phyloP scores from a whole-genome alignment of 2,113 vertebrate species.

The Vulpes ferrilata region DNA sequence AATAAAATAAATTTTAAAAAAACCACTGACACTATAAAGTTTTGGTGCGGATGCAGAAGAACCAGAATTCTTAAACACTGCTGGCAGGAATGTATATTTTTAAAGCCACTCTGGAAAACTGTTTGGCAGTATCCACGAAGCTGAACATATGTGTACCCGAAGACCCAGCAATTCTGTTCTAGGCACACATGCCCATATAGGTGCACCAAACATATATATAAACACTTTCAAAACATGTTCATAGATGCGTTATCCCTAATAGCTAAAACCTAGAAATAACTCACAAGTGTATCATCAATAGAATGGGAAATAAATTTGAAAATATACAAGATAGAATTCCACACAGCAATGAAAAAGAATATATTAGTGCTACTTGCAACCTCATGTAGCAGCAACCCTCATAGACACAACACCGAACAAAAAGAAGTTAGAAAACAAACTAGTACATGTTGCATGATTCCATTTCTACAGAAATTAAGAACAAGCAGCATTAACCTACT shows the following conservation, averaged over 20 bases:
- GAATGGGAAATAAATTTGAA: neutral
- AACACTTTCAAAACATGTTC: neutral
- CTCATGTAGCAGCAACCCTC: neutral
- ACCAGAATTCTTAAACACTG: neutral
- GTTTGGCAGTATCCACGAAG: neutral
- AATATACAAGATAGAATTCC: neutral
- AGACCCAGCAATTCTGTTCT: neutral
- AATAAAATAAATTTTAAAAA: neutral
- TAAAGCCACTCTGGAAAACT: constrained; percentile 18
- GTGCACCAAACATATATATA: neutral
- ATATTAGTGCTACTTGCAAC: neutral
- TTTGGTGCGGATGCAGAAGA: neutral
- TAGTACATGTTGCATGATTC: neutral
- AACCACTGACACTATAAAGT: neutral
- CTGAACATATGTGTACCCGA: neutral
- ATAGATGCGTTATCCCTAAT: neutral
- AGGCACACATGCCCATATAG: neutral
- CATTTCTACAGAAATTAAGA: neutral
- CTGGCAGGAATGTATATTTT: neutral
- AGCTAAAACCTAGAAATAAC: neutral
- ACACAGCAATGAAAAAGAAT: neutral
- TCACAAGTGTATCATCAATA: neutral
- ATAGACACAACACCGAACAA: neutral
- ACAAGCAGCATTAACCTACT: accelerated
- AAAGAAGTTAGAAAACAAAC: neutral